These are phyloP conservation scores for Ormyrus labotus DNA, from an alignment of 2,888 invertebrate genomes.

Conservation along the genomic window DNA sequence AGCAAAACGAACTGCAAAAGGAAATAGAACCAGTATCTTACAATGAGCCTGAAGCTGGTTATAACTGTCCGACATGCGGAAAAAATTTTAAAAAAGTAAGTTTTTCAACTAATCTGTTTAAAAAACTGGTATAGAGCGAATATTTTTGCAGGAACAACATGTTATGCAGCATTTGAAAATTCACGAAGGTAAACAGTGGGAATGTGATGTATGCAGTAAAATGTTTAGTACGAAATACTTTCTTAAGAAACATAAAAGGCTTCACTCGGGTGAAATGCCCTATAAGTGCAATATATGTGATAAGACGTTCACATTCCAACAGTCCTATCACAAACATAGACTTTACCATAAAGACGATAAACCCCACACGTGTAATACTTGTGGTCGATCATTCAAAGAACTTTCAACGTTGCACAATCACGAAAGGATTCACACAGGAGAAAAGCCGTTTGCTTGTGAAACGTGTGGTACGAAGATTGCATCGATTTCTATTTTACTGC, in stretches of 20 bases:
- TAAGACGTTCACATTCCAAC: slow-evolving; percentile 92
- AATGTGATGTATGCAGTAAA: slow-evolving; percentile 90
- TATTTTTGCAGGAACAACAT: slow-evolving; percentile 73
- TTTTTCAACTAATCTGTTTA: neutral
- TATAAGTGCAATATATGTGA: slow-evolving; percentile 89
- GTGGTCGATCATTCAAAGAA: slow-evolving; percentile 90
- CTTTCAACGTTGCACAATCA: slow-evolving; percentile 91
- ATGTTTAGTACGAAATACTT: slow-evolving; percentile 93
- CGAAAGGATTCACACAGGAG: slow-evolving; percentile 89
- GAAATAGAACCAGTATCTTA: slow-evolving; percentile 6
- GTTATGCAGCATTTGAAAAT: slow-evolving; percentile 76
- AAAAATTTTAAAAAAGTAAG: slow-evolving; percentile 28
- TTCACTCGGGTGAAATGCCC: slow-evolving; percentile 92
- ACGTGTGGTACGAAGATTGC: slow-evolving; percentile 82
- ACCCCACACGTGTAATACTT: slow-evolving; percentile 81
- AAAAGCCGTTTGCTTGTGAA: slow-evolving; percentile 91
- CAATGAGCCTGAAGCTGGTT: slow-evolving; percentile 64
- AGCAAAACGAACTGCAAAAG: neutral
- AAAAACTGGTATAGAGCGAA: neutral
- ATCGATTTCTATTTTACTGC: slow-evolving; percentile 2
- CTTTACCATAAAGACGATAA: slow-evolving; percentile 92
- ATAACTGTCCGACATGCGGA: slow-evolving; percentile 73
- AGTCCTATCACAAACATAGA: slow-evolving; percentile 92
- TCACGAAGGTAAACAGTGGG: slow-evolving; percentile 87
- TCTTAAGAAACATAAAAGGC: slow-evolving; percentile 90